A percentile compares a stretch with the other conserved stretches of the same genome.
Conservation (phyloP, 2,797 vertebrate species). For the Hypotaenidia okinawae region DNA sequence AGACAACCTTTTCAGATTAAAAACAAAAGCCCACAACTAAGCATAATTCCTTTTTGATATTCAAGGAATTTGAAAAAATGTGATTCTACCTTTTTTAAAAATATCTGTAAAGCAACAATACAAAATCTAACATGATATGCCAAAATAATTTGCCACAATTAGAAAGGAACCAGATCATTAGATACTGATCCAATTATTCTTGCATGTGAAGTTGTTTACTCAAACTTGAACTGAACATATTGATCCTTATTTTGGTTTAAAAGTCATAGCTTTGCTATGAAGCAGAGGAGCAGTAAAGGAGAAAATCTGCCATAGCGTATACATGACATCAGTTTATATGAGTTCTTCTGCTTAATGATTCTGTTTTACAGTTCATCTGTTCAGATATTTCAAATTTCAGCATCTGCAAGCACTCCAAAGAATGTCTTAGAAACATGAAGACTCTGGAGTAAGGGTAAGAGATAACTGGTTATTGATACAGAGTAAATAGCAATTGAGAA, state of each 20-base stretch:
- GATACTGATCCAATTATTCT: not conserved
- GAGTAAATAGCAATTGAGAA: not conserved
- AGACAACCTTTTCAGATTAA: not conserved
- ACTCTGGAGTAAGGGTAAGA: not conserved
- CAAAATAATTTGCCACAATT: not conserved
- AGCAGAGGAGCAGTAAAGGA: not conserved
- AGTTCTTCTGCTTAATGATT: slow-evolving; percentile 19
- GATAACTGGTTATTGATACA: not conserved
- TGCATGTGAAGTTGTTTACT: not conserved
- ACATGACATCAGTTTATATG: not conserved
- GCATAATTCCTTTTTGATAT: not conserved
- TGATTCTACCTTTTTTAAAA: not conserved
- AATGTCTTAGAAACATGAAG: not conserved
- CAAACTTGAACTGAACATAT: not conserved
- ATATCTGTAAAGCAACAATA: not conserved
- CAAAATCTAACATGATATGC: not conserved
- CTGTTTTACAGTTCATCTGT: not conserved
- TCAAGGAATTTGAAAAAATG: not conserved
- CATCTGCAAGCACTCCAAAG: not conserved
- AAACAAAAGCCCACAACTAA: not conserved
- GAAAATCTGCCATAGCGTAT: not conserved
- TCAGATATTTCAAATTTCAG: not conserved
- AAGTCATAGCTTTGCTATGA: not conserved
- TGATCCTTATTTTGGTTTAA: not conserved
- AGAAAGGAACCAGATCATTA: not conserved